Conservation (phyloP, 2,113 vertebrate species). For the Toxotes chatareus region DNA sequence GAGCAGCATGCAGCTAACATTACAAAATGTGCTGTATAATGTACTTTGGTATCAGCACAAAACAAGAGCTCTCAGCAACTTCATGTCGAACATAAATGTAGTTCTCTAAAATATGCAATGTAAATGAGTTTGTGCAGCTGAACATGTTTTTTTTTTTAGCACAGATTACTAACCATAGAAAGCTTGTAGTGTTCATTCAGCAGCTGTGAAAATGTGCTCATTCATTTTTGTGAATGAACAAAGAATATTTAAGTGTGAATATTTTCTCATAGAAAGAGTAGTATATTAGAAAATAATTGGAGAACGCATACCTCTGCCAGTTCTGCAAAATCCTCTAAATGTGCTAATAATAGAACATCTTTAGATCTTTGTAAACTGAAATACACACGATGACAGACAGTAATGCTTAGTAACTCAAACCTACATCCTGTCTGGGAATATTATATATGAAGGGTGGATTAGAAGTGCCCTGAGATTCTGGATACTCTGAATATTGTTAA, state of each 20-base stretch:
- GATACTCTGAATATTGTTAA: neutral
- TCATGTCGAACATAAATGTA: neutral
- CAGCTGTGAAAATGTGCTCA: slow-evolving; percentile 59
- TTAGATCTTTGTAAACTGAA: slow-evolving; percentile 13
- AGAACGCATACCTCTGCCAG: slow-evolving; percentile 34
- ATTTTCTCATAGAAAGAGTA: slow-evolving; percentile 14
- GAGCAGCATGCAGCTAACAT: slow-evolving; percentile 47
- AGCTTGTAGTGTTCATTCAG: slow-evolving; percentile 54
- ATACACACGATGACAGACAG: slow-evolving; percentile 2
- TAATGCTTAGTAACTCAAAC: neutral
- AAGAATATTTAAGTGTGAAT: slow-evolving; percentile 16
- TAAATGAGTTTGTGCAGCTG: slow-evolving; percentile 17
- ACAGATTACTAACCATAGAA: slow-evolving; percentile 54
- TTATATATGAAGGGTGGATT: neutral
- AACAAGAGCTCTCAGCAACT: neutral
- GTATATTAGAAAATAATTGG: neutral
- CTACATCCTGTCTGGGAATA: neutral
- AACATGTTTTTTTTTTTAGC: neutral
- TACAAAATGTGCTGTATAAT: slow-evolving; percentile 1
- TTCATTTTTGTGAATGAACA: slow-evolving; percentile 11
- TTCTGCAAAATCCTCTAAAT: slow-evolving; percentile 18
- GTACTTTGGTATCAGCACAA: neutral
- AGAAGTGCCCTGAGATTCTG: too few species aligned
- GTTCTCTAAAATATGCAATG: slow-evolving; percentile 17
- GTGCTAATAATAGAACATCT: slow-evolving; percentile 11